Evolutionary conservation across 2,888 invertebrate genomes (phyloP).

Genomic region (Catocala sponsa): DNA sequence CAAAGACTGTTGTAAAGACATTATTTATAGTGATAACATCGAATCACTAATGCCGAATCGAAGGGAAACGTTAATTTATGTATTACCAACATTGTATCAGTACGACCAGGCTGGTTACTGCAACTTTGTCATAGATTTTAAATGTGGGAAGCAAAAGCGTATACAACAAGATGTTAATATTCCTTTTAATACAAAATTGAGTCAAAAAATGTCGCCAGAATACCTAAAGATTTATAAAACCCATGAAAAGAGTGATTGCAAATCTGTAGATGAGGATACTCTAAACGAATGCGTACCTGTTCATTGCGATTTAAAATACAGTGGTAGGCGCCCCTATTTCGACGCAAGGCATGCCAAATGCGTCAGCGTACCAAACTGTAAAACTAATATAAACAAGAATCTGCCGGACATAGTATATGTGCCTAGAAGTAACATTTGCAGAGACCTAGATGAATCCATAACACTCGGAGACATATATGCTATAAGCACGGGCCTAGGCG

Average conservation of each 20-base stretch:
- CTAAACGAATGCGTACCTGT: conserved; percentile 67
- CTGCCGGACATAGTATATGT: conserved; percentile 69
- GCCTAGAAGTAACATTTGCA: conserved; percentile 67
- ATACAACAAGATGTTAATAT: conserved; percentile 54
- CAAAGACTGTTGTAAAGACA: conserved; percentile 60
- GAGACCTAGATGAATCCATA: conserved; percentile 65
- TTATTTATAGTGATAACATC: conserved; percentile 52
- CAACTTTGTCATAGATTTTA: conserved; percentile 58
- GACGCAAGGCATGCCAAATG: conserved; percentile 59
- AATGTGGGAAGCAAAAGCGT: conserved; percentile 49
- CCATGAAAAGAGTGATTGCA: conserved; percentile 55
- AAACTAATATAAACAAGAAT: conserved; percentile 52
- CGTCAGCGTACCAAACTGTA: conserved; percentile 59
- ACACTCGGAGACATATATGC: conserved; percentile 68
- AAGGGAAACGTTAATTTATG: conserved; percentile 60
- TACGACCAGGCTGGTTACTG: conserved; percentile 73
- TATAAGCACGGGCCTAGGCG: conserved; percentile 67
- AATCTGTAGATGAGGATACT: conserved; percentile 66
- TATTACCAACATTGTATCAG: conserved; percentile 66
- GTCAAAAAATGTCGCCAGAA: conserved; percentile 32
- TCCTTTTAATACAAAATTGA: conserved; percentile 67
- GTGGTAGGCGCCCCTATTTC: conserved; percentile 64
- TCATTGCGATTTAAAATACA: conserved; percentile 73
- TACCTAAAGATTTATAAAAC: conserved; percentile 52
- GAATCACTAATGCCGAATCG: conserved; percentile 59